A percentile compares a stretch with the other conserved stretches of the same genome.
Conservation (phyloP, 2,113 vertebrate species). For the Macquaria australasica region DNA sequence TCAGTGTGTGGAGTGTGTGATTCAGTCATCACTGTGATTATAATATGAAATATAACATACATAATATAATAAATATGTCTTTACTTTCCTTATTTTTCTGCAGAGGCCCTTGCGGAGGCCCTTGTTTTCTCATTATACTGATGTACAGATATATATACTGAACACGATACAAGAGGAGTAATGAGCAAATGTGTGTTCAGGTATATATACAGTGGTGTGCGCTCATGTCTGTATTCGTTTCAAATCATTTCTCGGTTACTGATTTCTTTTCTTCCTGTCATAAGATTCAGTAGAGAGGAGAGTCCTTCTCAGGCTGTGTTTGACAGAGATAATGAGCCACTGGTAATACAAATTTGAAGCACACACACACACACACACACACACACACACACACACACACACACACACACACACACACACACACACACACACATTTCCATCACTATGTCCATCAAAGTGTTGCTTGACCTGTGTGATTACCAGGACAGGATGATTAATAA, state of each 20-base stretch:
- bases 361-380: conserved; percentile 28
- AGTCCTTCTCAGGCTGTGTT: conserved; percentile 19
- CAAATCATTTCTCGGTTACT: conserved; percentile 34
- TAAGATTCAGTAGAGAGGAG: conserved; percentile 20
- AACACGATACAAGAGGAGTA: conserved; percentile 18
- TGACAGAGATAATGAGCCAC: conserved; percentile 54
- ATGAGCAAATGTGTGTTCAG: background rate
- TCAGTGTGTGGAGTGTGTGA: background rate
- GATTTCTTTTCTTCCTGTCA: conserved; percentile 53
- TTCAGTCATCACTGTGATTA: background rate
- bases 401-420: conserved; percentile 27
- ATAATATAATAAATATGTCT: background rate
- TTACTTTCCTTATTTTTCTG: background rate
- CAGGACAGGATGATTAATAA: conserved; percentile 49
- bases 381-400: conserved; percentile 8
- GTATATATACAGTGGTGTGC: background rate
- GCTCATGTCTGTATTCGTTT: conserved; percentile 27
- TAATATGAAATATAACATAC: background rate
- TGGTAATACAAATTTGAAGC: conserved; percentile 35
- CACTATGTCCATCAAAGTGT: conserved; percentile 11
- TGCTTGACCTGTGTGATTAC: conserved; percentile 45
- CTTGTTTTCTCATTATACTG: conserved; percentile 19
- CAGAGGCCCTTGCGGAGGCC: background rate
- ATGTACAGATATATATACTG: background rate
- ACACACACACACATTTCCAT: conserved; percentile 17